phyloP scores from a whole-genome alignment of 2,888 invertebrate species.

The Lasioglossum malachurum region DNA sequence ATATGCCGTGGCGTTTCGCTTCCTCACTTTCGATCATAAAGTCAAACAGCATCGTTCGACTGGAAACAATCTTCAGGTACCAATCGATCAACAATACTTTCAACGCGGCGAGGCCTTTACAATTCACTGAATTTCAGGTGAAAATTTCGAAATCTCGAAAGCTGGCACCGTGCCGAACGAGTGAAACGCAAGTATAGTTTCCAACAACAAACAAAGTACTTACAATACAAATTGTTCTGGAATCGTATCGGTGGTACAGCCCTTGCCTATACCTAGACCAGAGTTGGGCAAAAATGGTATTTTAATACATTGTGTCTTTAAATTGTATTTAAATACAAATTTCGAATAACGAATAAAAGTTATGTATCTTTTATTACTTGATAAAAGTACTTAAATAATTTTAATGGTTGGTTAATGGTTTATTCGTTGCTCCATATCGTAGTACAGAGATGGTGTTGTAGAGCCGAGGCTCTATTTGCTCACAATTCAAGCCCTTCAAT shows the following conservation, averaged over 20 bases:
- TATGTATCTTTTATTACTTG: too few relatives aligned
- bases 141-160: conserved; percentile 64
- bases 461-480: too few relatives aligned
- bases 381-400: too few relatives aligned
- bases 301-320: too few relatives aligned
- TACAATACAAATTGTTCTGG: background rate
- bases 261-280: too few relatives aligned
- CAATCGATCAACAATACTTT: conserved; percentile 14
- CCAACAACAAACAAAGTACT: conserved; percentile 32
- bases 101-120: conserved; percentile 12
- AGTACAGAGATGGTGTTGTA: too few relatives aligned
- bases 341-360: too few relatives aligned
- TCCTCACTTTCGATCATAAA: conserved; percentile 63
- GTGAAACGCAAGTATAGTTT: conserved; percentile 6
- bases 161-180: conserved; percentile 29
- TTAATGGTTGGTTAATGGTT: too few relatives aligned
- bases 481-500: too few relatives aligned
- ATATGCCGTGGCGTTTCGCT: conserved; percentile 26
- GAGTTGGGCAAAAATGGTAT: too few relatives aligned
- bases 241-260: background rate
- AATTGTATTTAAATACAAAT: too few relatives aligned
- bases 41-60: conserved; percentile 10
- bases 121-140: conserved; percentile 39
- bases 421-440: too few relatives aligned
- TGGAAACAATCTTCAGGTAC: conserved; percentile 30